phyloP scores from a whole-genome alignment of 2,888 invertebrate genomes.

The Nematopogon swammerdamellus region DNA sequence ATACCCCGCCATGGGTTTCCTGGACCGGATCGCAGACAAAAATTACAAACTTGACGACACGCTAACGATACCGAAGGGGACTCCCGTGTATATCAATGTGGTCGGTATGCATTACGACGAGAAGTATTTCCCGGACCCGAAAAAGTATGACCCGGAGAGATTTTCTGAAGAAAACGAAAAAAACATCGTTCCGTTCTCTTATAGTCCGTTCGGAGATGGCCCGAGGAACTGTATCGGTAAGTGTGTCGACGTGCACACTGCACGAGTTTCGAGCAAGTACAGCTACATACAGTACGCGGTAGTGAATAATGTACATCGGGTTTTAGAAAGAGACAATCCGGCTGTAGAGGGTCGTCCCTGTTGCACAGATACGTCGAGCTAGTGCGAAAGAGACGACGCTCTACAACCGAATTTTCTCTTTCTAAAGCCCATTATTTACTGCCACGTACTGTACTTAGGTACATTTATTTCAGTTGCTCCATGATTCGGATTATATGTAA shows the following conservation, averaged over 20 bases:
- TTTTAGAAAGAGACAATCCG: no score
- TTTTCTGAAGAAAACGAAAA: conserved; percentile 56
- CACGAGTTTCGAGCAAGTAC: no score
- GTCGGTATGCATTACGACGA: neutral
- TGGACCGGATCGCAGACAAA: conserved; percentile 14
- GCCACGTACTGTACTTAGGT: no score
- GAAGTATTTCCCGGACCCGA: conserved; percentile 38
- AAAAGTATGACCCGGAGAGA: conserved; percentile 45
- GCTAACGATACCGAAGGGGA: conserved; percentile 22
- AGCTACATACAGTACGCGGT: no score
- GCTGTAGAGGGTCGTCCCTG: no score
- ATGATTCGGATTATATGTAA: no score
- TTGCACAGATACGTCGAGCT: no score
- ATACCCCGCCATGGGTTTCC: conserved; percentile 22
- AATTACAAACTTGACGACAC: conserved; percentile 24
- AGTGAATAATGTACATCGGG: no score
- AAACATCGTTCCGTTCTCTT: conserved; percentile 26
- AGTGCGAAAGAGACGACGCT: no score
- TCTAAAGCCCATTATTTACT: no score
- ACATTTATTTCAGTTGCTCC: no score
- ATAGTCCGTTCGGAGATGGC: conserved; percentile 56
- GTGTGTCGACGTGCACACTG: neutral
- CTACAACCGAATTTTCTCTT: no score
- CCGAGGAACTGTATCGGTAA: conserved; percentile 61
- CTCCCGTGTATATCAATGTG: conserved; percentile 22